Evolutionary conservation across 2,797 vertebrate species (phyloP), one percentile per base, ranked within the genome.

Genomic region (Phyllotis vaccarum): DNA sequence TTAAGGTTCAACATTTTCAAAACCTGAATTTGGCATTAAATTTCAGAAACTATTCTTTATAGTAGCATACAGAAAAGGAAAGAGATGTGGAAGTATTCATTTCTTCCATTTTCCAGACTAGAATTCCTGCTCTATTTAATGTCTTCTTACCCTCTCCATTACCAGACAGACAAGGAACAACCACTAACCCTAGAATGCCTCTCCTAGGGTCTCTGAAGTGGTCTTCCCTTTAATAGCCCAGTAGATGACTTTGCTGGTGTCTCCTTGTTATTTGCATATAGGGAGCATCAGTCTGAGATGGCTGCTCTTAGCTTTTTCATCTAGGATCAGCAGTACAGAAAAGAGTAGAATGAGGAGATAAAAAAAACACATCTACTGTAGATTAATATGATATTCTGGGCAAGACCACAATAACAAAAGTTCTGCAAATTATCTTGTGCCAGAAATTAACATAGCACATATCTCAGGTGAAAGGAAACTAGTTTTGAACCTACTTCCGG

Each of bases 1-100:
- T 90, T 56, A 80, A 62, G 72, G 2, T 87, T 93, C 66, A 85
- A 81, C n/a, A 10, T 60, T 82, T 95, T 93, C 43, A 79, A 70
- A 95, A 74, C 24, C 27, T 86, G 43, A 94, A 80, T 66, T 78
- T 93, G 46, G 8, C 27, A 49, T 85, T 91, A 76, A 37, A 3
- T 76, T 95, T 96, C 27, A 80, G 68, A 96, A 83, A 40, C 40
- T 79, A 12, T 46, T 79, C 40, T 46, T 8, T 52, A 21, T 5
- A 19, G 68, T 56, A 0, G 3, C 93, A 91, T 90, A 16, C 6
- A 90, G 49, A 52, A 86, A 89, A 92, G 88, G 29, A 40, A 91
- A 86, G 19, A 8, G 0, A 5, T n/a, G 1, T 43, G 49, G 31
- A 29, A 78, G 31, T 66, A 31, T 72, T 83, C 1, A 62, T 58